Conservation (phyloP, 2,113 vertebrate genomes). For the Crotalus tigris region DNA sequence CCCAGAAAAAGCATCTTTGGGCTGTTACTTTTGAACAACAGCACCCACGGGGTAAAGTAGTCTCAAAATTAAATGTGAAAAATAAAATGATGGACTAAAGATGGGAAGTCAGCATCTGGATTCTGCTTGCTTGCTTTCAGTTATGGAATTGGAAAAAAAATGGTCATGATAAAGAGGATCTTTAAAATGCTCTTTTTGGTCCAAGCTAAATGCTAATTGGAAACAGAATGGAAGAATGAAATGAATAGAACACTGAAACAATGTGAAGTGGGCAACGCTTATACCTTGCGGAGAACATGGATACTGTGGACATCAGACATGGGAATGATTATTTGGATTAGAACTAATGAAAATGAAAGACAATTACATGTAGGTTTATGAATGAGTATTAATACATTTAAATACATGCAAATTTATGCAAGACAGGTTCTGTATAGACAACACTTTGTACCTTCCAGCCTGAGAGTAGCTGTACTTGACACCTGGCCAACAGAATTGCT, state of each 20-base stretch:
- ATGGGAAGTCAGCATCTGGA: background rate
- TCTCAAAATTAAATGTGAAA: background rate
- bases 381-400: slow-evolving; percentile 35
- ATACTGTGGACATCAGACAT: slow-evolving; percentile 30
- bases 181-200: slow-evolving; percentile 25
- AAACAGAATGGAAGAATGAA: slow-evolving; percentile 34
- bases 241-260: slow-evolving; percentile 8
- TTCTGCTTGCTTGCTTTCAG: background rate
- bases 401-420: slow-evolving; percentile 29
- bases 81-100: background rate
- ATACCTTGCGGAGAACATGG: slow-evolving; percentile 28
- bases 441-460: slow-evolving; percentile 80
- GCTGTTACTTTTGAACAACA: background rate
- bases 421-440: slow-evolving; percentile 10
- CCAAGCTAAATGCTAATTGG: slow-evolving; percentile 27
- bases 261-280: slow-evolving; percentile 18
- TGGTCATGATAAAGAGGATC: slow-evolving; percentile 14
- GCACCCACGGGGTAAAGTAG: background rate
- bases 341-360: slow-evolving; percentile 45
- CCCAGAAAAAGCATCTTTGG: background rate
- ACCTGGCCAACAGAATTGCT: slow-evolving; percentile 85
- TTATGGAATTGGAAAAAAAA: background rate
- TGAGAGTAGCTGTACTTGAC: slow-evolving; percentile 87
- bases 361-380: slow-evolving; percentile 32
- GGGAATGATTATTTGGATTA: slow-evolving; percentile 57